Percentiles rank a stretch among this genome's conserved stretches.
phyloP scores from a whole-genome alignment of 2,888 invertebrate species.

The Cylloceria caligata region DNA sequence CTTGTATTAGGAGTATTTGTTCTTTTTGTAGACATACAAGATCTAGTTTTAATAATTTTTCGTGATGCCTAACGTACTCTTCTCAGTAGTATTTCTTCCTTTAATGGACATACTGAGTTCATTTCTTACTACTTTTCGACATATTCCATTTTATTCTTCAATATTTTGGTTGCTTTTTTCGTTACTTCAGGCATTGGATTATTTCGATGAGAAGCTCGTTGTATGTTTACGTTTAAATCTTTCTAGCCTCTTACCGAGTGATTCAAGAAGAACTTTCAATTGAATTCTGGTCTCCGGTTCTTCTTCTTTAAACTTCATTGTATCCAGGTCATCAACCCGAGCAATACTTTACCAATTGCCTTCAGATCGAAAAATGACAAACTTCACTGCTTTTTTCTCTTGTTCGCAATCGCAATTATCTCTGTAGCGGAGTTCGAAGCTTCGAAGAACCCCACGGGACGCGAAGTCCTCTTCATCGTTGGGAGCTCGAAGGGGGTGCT shows the following conservation, averaged over 20 bases:
- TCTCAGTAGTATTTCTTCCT: neutral
- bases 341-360: neutral
- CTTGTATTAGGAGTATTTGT: neutral
- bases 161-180: neutral
- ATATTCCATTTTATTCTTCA: neutral
- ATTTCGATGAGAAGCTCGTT: neutral
- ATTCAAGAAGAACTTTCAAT: neutral
- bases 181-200: neutral
- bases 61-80: neutral
- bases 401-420: neutral
- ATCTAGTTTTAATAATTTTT: neutral
- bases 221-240: neutral
- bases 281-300: neutral
- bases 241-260: neutral
- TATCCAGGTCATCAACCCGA: neutral
- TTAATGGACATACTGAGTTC: neutral
- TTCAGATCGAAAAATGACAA: neutral
- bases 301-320: neutral
- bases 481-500: neutral
- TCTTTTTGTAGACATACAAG: neutral
- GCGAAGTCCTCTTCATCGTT: conserved; percentile 19
- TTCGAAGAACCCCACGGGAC: neutral
- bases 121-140: neutral
- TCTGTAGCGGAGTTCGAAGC: neutral
- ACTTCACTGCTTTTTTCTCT: conserved; percentile 25